Evolutionary conservation across 1,140 invertebrate species (phyloP).

Genomic region (Papilio dardanus): DNA sequence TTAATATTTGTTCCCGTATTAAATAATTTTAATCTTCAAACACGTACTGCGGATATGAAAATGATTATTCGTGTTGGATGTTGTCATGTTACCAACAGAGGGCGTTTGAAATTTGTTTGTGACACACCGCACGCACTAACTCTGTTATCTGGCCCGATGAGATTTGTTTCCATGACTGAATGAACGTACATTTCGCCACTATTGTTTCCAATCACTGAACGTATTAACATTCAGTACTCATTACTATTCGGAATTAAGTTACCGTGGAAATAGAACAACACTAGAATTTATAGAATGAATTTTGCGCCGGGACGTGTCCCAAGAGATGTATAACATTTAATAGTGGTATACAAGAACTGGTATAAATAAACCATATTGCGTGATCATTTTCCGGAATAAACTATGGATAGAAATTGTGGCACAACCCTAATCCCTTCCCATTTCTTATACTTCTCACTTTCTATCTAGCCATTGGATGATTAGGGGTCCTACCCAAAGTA

Average conservation of each 20-base stretch:
- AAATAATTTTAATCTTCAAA: neutral
- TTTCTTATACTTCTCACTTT: too few relatives aligned
- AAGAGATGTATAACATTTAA: neutral
- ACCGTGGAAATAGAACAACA: neutral
- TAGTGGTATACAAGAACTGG: neutral
- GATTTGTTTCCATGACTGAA: constrained; percentile 46
- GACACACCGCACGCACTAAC: constrained; percentile 47
- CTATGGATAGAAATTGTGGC: too few relatives aligned
- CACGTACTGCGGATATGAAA: constrained; percentile 1
- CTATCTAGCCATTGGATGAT: too few relatives aligned
- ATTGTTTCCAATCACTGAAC: constrained; percentile 31
- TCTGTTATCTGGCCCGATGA: constrained; percentile 49
- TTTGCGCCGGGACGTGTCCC: neutral
- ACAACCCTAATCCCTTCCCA: too few relatives aligned
- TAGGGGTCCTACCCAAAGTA: too few relatives aligned
- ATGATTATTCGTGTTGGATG: constrained; percentile 4
- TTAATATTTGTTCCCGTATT: neutral
- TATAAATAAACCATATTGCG: too few relatives aligned
- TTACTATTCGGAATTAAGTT: constrained; percentile 18
- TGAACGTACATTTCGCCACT: constrained; percentile 21
- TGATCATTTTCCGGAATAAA: too few relatives aligned
- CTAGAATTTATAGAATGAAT: neutral
- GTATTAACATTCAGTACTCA: constrained; percentile 16
- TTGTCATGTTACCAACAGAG: constrained; percentile 33
- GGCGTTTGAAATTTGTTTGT: constrained; percentile 43